These are phyloP conservation scores for Shargacucullia verbasci DNA, from an alignment of 2,888 invertebrate species.

Conservation along the genomic window DNA sequence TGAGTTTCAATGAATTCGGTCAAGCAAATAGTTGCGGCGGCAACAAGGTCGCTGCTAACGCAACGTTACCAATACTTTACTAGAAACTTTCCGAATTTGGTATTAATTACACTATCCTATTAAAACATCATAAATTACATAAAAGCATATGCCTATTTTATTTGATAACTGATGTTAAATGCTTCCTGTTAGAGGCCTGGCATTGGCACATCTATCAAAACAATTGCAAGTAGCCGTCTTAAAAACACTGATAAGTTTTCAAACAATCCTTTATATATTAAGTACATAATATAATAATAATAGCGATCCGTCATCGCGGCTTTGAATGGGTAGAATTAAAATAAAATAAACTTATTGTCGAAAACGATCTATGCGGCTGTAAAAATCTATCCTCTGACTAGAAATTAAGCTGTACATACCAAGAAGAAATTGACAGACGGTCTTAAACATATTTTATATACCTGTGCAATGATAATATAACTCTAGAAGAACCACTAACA, in stretches of 20 bases:
- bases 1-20: constrained; percentile 71
- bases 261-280: too few species aligned
- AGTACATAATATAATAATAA: constrained; percentile 1
- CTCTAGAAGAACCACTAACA: background rate
- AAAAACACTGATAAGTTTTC: background rate
- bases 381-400: too few species aligned
- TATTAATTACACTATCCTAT: constrained; percentile 55
- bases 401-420: background rate
- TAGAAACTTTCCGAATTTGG: constrained; percentile 62
- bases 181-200: background rate
- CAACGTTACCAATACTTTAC: constrained; percentile 63
- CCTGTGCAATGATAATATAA: background rate
- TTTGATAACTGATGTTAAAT: background rate
- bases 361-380: too few species aligned
- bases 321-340: too few species aligned
- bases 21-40: constrained; percentile 70
- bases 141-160: constrained; percentile 1
- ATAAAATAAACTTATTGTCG: too few species aligned
- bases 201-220: constrained; percentile 2
- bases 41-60: constrained; percentile 70
- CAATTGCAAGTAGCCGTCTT: background rate
- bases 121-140: constrained; percentile 30
- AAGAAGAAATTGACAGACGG: background rate
- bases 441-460: background rate
- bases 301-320: background rate